Conservation (phyloP, 2,113 vertebrate species). For the Murina feae region DNA sequence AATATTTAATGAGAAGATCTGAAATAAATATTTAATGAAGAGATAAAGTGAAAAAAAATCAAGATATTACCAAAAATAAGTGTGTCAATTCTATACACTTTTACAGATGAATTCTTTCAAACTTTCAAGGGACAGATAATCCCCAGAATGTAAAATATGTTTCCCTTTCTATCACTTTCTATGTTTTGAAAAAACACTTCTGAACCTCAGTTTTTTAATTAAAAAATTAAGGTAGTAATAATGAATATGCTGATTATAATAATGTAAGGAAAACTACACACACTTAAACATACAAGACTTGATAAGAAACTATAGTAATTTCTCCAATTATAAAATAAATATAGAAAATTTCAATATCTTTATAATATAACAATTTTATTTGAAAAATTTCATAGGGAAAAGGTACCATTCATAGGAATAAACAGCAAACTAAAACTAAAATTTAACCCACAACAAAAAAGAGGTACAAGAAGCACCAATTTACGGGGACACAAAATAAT, state of each 20-base stretch:
- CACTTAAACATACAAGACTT: background rate
- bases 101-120: background rate
- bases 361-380: background rate
- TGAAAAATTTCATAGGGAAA: background rate
- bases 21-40: constrained; percentile 1
- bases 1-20: background rate
- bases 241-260: background rate
- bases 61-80: background rate
- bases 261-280: background rate
- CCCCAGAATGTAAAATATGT: background rate
- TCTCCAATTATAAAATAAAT: background rate
- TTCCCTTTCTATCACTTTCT: background rate
- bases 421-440: background rate
- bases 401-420: background rate
- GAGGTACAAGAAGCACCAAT: background rate
- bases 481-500: background rate
- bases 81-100: background rate
- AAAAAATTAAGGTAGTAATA: background rate
- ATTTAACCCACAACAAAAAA: background rate
- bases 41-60: background rate
- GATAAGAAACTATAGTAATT: background rate
- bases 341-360: background rate
- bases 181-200: background rate
- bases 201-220: background rate
- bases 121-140: background rate